These are phyloP conservation scores for Phyto melanocephala DNA, from an alignment of 2,888 invertebrate genomes.

Conservation along the genomic window DNA sequence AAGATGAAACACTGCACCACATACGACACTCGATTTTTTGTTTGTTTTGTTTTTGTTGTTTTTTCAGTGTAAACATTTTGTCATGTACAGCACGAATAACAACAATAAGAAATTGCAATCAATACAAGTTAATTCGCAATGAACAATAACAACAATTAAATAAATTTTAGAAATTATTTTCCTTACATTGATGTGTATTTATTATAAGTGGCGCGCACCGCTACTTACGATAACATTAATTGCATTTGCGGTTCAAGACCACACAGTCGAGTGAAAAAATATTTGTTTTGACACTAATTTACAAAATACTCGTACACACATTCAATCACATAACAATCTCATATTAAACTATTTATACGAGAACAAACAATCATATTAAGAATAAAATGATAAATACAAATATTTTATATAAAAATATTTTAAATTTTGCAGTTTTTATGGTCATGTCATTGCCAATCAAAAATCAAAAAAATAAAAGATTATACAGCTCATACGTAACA, in stretches of 20 bases:
- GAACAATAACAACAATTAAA: conserved; percentile 37
- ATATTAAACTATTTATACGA: conserved; percentile 32
- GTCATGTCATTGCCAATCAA: conserved; percentile 59
- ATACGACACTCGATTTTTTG: conserved; percentile 18
- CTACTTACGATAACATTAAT: conserved; percentile 17
- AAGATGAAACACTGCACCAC: conserved; percentile 39
- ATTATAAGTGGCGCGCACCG: conserved; percentile 27
- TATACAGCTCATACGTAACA: background rate
- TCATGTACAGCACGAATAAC: conserved; percentile 15
- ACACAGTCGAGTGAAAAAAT: conserved; percentile 63
- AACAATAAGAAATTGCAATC: conserved; percentile 27
- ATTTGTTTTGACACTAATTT: conserved; percentile 65
- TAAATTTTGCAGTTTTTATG: conserved; percentile 53
- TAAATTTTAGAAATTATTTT: conserved; percentile 47
- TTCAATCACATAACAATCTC: conserved; percentile 13
- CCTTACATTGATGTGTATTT: conserved; percentile 7
- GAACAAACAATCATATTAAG: conserved; percentile 33
- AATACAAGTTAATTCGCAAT: conserved; percentile 61
- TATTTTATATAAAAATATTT: conserved; percentile 57
- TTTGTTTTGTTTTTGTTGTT: background rate
- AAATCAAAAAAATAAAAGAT: conserved; percentile 7
- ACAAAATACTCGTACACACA: conserved; percentile 52
- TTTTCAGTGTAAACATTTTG: conserved; percentile 36
- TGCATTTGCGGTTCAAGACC: conserved; percentile 58
- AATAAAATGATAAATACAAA: conserved; percentile 53